phyloP scores from a whole-genome alignment of 2,113 vertebrate species.

The Siniperca chuatsi region DNA sequence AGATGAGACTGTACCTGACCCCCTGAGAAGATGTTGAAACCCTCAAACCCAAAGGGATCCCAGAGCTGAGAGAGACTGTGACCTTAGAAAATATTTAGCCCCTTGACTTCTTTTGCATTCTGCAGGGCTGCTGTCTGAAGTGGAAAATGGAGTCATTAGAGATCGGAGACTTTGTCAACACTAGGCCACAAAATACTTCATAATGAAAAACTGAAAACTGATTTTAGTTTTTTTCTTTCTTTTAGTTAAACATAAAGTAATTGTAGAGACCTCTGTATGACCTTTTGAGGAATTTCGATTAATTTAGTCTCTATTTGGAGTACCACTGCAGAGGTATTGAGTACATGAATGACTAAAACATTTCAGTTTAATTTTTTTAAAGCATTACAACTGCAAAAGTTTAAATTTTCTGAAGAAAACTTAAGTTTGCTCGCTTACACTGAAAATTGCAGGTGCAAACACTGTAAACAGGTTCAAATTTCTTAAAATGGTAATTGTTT shows the following conservation, averaged over 20 bases:
- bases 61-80: background rate
- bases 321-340: too few relatives aligned
- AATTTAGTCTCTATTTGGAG: background rate
- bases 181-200: background rate
- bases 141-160: slow-evolving; percentile 26
- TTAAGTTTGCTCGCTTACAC: too few relatives aligned
- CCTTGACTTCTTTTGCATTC: slow-evolving; percentile 39
- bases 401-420: too few relatives aligned
- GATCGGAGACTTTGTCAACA: background rate
- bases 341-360: background rate
- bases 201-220: background rate
- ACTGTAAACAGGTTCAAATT: background rate
- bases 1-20: slow-evolving; percentile 13
- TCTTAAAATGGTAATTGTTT: background rate
- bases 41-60: slow-evolving; percentile 9
- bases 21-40: slow-evolving; percentile 24
- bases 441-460: background rate
- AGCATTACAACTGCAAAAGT: too few relatives aligned
- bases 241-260: background rate
- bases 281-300: background rate
- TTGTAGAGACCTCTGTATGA: background rate
- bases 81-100: slow-evolving; percentile 12
- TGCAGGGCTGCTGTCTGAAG: slow-evolving; percentile 12
- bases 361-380: background rate
- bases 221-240: background rate